Evolutionary conservation across 2,888 invertebrate species (phyloP), one percentile per base, ranked within the genome.

Genomic region (Phasia obesa): DNA sequence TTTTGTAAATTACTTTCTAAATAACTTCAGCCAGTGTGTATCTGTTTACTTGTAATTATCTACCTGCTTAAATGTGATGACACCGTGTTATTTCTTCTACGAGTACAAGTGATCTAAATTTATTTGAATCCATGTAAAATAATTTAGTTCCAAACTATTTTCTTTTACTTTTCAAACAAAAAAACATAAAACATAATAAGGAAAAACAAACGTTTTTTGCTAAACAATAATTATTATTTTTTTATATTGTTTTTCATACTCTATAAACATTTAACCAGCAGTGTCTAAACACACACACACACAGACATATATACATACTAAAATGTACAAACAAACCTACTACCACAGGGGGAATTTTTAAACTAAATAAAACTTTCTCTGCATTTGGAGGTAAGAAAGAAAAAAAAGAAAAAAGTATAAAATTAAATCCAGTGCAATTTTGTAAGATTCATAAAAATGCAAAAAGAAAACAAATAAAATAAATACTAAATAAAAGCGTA

Each of bases 141-240:
- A 73, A 81, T 81, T 76, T 73, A 73, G 47, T 73, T 77, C 57
- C 77, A 69, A 81, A 71, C 76, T 35, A 49, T 67, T 73, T 71
- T 44, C 35, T 51, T 42, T 51, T 23, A 9, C 15, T 51, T 42
- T 73, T 42, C n/a, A n/a, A n/a, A n/a, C n/a, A n/a, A 1, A 35
- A 53, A 75, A 75, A 69, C 59, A 73, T n/a, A n/a, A n/a, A n/a
- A n/a, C n/a, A n/a, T n/a, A n/a, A n/a, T n/a, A n/a, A n/a, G n/a
- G n/a, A n/a, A 49, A 51, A 21, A 65, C 70, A 77, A 67, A 69
- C 42, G 60, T 69, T 73, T 81, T 9, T 42, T 49, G 42, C 57
- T 38, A 74, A 57, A 62, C 57, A 69, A 74, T 70, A 35, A 64
- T 42, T 57, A 27, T 59, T 57, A 47, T 70, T 59, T 23, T 67